phyloP scores from a whole-genome alignment of 1,140 invertebrate species.

The Cepaea nemoralis region DNA sequence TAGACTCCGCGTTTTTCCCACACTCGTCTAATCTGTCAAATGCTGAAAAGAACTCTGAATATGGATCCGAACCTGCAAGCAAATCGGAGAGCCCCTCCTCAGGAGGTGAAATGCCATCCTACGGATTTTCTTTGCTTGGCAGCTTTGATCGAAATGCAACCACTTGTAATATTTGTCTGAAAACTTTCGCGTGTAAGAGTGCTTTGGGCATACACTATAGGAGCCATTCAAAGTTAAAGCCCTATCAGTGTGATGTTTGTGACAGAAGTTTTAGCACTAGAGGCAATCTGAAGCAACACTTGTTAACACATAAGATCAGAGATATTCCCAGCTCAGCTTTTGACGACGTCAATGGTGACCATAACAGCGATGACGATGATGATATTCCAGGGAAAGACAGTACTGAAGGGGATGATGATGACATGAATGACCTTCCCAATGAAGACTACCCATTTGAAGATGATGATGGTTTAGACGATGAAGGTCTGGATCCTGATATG shows the following conservation, averaged over 20 bases:
- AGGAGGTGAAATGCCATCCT: conserved; percentile 19
- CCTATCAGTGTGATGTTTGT: conserved; percentile 97
- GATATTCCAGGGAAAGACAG: neutral
- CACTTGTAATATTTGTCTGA: conserved; percentile 98
- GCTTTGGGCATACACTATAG: conserved; percentile 97
- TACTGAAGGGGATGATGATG: neutral
- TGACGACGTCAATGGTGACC: neutral
- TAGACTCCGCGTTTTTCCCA: conserved; percentile 42
- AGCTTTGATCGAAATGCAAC: conserved; percentile 80
- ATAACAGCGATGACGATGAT: neutral
- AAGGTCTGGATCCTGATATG: neutral
- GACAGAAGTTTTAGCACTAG: conserved; percentile 98
- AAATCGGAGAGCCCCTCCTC: neutral
- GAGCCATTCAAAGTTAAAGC: conserved; percentile 97
- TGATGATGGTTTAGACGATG: neutral
- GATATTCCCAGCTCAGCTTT: conserved; percentile 73
- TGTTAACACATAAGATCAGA: conserved; percentile 96
- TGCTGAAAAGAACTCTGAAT: conserved; percentile 50
- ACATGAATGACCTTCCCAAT: neutral
- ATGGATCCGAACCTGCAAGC: conserved; percentile 49
- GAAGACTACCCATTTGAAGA: conserved; percentile 15
- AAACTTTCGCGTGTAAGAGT: conserved; percentile 97
- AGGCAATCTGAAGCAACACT: conserved; percentile 95
- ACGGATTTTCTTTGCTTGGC: conserved; percentile 46
- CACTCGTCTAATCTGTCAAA: conserved; percentile 53